These are phyloP conservation scores for Lepus americanus DNA, from an alignment of 2,113 vertebrate genomes.

Conservation along the genomic window DNA sequence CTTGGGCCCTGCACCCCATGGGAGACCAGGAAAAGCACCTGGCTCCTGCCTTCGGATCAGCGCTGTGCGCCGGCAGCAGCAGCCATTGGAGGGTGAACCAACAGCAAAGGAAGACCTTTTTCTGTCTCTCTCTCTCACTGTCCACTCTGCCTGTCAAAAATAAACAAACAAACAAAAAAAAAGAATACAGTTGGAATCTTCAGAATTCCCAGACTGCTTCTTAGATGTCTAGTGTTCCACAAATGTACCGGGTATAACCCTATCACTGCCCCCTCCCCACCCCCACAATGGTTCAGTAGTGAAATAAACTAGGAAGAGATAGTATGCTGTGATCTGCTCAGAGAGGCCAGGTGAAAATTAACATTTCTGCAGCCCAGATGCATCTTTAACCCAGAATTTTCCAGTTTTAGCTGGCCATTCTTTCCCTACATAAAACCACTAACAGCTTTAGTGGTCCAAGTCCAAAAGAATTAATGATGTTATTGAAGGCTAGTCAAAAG, in stretches of 20 bases:
- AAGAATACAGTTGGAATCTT: not conserved
- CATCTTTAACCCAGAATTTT: not conserved
- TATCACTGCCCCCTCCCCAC: not conserved
- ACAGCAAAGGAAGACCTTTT: too few relatives aligned
- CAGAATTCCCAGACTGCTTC: not conserved
- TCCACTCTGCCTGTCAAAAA: too few relatives aligned
- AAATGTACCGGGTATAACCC: not conserved
- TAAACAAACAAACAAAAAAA: too few relatives aligned
- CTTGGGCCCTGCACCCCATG: too few relatives aligned
- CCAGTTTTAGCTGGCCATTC: not conserved
- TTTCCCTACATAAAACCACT: not conserved
- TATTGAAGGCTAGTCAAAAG: not conserved
- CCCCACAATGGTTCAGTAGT: not conserved
- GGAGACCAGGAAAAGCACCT: too few relatives aligned
- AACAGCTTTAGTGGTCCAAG: not conserved
- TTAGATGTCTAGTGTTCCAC: not conserved
- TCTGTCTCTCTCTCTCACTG: too few relatives aligned
- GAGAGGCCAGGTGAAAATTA: not conserved
- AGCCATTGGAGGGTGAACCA: too few relatives aligned
- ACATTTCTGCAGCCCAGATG: not conserved
- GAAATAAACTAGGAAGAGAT: not conserved
- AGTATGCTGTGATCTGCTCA: not conserved
- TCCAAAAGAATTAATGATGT: not conserved
- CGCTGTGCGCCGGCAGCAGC: too few relatives aligned
- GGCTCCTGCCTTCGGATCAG: too few relatives aligned